Evolutionary conservation across 2,797 vertebrate species (phyloP).

Genomic region (Pyrocephalus nanus): DNA sequence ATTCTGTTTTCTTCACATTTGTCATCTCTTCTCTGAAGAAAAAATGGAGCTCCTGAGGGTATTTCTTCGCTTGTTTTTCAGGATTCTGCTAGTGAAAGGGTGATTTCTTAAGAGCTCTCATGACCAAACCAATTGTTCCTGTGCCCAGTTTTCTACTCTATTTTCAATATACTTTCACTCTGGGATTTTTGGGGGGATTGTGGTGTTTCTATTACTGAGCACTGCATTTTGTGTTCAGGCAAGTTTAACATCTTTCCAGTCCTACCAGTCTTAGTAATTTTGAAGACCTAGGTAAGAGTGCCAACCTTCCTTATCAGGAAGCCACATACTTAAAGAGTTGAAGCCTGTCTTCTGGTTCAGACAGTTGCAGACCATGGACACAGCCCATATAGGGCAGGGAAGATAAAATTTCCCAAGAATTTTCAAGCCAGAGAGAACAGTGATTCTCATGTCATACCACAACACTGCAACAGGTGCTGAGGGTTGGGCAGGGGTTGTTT

Average conservation of each 20-base stretch:
- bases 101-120: not conserved
- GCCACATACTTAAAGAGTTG: not conserved
- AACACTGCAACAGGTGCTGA: not conserved
- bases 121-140: not conserved
- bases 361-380: not conserved
- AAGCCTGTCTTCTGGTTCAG: not conserved
- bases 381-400: not conserved
- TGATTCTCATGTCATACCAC: not conserved
- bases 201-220: not conserved
- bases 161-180: not conserved
- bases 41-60: not conserved
- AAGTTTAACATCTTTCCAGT: not conserved
- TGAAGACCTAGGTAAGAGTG: not conserved
- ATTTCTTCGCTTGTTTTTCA: constrained; percentile 7
- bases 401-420: not conserved
- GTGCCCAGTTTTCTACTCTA: not conserved
- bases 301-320: not conserved
- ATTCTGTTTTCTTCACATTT: not conserved
- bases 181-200: not conserved
- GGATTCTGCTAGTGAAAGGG: not conserved
- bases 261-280: not conserved
- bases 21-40: not conserved
- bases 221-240: not conserved
- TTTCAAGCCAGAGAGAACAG: not conserved
- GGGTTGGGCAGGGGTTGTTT: not conserved